These are phyloP conservation scores for Eublepharis macularius DNA, from an alignment of 2,113 vertebrate species.

Conservation along the genomic window DNA sequence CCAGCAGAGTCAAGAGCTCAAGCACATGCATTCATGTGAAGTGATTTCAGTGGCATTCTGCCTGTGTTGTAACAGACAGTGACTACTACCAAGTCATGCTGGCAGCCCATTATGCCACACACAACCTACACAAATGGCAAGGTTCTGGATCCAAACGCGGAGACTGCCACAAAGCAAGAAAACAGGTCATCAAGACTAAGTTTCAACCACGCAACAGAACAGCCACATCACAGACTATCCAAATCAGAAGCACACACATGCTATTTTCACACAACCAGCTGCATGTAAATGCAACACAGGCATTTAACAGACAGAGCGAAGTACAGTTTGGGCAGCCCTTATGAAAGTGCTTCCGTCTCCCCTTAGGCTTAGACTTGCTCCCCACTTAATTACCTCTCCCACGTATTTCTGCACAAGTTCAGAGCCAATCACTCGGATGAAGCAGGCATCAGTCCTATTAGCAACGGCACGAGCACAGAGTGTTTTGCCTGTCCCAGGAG, in stretches of 20 bases:
- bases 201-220: not conserved
- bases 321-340: not conserved
- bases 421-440: constrained; percentile 96
- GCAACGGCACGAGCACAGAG: constrained; percentile 97
- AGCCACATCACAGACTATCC: not conserved
- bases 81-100: not conserved
- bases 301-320: not conserved
- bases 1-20: not conserved
- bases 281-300: not conserved
- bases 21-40: not conserved
- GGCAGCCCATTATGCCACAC: too few relatives aligned
- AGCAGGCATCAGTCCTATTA: constrained; percentile 96
- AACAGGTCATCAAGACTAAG: not conserved
- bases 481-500: constrained; percentile 95
- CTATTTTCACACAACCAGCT: not conserved
- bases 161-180: not conserved
- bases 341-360: accelerated
- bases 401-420: constrained; percentile 98
- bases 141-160: not conserved
- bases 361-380: accelerated
- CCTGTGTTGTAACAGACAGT: too few relatives aligned
- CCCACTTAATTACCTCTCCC: constrained; percentile 84
- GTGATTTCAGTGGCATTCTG: not conserved
- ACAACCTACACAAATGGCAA: not conserved
- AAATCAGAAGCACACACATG: not conserved